These are phyloP conservation scores for Sebastes kiyomatsui DNA, from an alignment of 2,797 vertebrate genomes.

Conservation along the genomic window DNA sequence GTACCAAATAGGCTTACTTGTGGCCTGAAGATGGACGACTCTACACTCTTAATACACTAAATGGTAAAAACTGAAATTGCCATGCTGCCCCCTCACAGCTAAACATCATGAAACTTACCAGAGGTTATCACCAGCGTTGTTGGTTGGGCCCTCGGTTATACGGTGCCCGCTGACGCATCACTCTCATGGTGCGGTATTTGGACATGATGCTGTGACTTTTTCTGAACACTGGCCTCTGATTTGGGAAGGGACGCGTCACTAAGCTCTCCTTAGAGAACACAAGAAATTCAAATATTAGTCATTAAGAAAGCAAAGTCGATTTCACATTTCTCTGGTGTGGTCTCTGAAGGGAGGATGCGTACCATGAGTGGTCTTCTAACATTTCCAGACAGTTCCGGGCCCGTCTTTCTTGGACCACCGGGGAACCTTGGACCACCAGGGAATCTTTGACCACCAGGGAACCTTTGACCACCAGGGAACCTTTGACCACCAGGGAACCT, in stretches of 20 bases:
- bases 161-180: conserved; percentile 74
- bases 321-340: background rate
- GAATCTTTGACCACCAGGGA: conserved; percentile 56
- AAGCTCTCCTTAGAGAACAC: conserved; percentile 71
- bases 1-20: background rate
- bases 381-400: conserved; percentile 49
- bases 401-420: conserved; percentile 49
- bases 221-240: conserved; percentile 80
- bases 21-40: background rate
- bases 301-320: background rate
- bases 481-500: conserved; percentile 14
- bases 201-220: conserved; percentile 83
- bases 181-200: conserved; percentile 85
- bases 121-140: conserved; percentile 68
- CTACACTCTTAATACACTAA: background rate
- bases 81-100: background rate
- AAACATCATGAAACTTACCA: conserved; percentile 13
- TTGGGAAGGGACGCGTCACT: conserved; percentile 75
- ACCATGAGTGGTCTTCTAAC: conserved; percentile 84
- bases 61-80: background rate
- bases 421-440: conserved; percentile 51
- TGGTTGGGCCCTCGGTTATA: conserved; percentile 68
- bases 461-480: conserved; percentile 62
- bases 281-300: background rate
- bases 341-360: background rate